Percentiles rank a stretch among this genome's conserved stretches.
Conservation (phyloP, 2,113 vertebrate genomes). For the Mirounga angustirostris region DNA sequence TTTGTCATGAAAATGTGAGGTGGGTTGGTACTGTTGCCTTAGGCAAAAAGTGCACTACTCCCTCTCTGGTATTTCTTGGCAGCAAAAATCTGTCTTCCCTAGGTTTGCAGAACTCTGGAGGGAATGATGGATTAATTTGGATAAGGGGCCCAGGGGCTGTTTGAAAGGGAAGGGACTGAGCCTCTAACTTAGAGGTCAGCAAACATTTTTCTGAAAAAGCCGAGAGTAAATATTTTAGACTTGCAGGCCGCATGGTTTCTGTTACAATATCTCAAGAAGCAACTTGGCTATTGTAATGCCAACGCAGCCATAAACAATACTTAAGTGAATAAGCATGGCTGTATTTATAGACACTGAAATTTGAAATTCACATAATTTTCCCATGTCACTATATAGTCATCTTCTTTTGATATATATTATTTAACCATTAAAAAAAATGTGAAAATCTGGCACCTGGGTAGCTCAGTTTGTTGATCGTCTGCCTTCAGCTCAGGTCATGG, state of each 20-base stretch:
- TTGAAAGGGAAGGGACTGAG: neutral
- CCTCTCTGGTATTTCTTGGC: neutral
- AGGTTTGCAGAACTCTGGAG: neutral
- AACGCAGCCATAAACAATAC: neutral
- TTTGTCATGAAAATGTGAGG: neutral
- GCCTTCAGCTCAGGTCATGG: too few species aligned
- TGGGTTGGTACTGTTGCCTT: neutral
- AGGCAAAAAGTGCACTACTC: neutral
- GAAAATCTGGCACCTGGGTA: neutral
- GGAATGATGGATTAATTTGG: neutral
- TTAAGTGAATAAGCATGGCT: neutral
- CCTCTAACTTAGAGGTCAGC: neutral
- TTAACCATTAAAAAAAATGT: neutral
- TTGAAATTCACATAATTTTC: slow-evolving; percentile 8
- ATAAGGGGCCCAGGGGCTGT: neutral
- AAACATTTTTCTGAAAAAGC: neutral
- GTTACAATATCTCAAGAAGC: neutral
- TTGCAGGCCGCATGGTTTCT: neutral
- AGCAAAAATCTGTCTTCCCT: neutral
- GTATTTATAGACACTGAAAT: neutral
- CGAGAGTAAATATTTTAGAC: neutral
- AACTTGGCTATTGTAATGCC: neutral
- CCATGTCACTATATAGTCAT: neutral
- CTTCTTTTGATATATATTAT: neutral
- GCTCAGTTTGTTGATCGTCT: too few species aligned